Percentiles rank a stretch among this genome's conserved stretches.
These are phyloP conservation scores for Geopemphigus sp. DNA, from an alignment of 1,140 invertebrate genomes.

Conservation along the genomic window DNA sequence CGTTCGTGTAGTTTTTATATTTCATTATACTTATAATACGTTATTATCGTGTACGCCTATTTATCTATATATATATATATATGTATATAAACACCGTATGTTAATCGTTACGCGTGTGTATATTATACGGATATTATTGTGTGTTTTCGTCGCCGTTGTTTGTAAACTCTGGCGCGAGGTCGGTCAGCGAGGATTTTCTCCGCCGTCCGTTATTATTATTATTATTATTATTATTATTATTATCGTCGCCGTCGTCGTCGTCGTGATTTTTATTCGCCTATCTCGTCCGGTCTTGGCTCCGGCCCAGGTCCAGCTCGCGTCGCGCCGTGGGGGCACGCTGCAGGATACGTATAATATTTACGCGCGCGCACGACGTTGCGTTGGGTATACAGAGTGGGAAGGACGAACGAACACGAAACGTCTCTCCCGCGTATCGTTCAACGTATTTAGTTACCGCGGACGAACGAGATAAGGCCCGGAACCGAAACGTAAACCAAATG, in stretches of 20 bases:
- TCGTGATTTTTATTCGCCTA: background rate
- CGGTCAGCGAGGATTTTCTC: background rate
- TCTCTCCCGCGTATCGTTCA: too few relatives aligned
- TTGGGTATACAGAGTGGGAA: too few relatives aligned
- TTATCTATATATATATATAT: too few relatives aligned
- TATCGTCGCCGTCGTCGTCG: background rate
- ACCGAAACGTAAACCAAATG: too few relatives aligned
- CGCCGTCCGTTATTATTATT: slow-evolving; percentile 16
- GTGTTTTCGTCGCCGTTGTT: too few relatives aligned
- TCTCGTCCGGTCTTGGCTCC: slow-evolving; percentile 18
- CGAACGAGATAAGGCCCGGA: too few relatives aligned
- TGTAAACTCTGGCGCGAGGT: background rate
- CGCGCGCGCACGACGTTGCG: too few relatives aligned
- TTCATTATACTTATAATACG: background rate
- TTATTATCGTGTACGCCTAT: background rate
- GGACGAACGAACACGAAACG: too few relatives aligned
- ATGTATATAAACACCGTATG: background rate
- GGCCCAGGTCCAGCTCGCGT: slow-evolving; percentile 24
- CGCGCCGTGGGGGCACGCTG: background rate
- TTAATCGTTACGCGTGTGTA: too few relatives aligned
- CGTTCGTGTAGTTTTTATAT: slow-evolving; percentile 25
- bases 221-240: background rate
- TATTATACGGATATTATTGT: background rate
- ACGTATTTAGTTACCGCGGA: too few relatives aligned
- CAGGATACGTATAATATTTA: too few relatives aligned